Base-by-base conservation (phyloP, 2,797 vertebrate genomes). In the Spinus pinus region DNA sequence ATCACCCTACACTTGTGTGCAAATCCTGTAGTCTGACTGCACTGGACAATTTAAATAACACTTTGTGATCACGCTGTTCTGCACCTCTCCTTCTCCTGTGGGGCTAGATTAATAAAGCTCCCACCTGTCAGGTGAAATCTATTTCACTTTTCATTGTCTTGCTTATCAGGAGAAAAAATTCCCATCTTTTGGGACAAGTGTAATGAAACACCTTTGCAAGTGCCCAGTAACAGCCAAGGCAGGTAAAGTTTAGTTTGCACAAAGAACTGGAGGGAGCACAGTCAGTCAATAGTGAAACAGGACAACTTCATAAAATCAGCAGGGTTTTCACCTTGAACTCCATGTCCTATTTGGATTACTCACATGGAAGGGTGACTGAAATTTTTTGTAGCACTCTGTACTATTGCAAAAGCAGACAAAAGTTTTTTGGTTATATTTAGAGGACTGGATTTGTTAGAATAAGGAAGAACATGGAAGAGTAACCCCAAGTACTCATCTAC, bases 171-270 rank as follows among this genome's bases (percentile, higher is more conserved):
- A 83, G 39, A 28, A 86, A 79, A 78, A 50, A 24, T 2, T 27
- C 39, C 12, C 10, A 22, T 89, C 57, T 89, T 85, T 49, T 92
- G 75, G 69, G 84, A 81, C 20, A 42, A 54, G 18, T 47, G 65
- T 88, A 93, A 94, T 85, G 80, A 91, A 96, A 81, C 87, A 91
- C 35, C 73, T 86, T 46, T 19, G 86, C 62, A 27, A 19, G 23
- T 6, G 10, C 30, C 67, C 35, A 35, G 53, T 12, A 54, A 27
- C 25, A 93, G 75, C 58, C 61, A 88, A 33, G 18, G 37, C 65
- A 61, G 65, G 72, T 14, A n/a, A 41, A 75, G 24, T 61, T 83
- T 54, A 42, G 14, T 33, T 67, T 1, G 1, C 10, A 1, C 25
- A 47, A 78, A 54, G 53, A 79, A 24, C 53, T 56, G 50, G 28